Evolutionary conservation across 2,113 vertebrate genomes (phyloP).

Genomic region (Sphyrna mokarran): DNA sequence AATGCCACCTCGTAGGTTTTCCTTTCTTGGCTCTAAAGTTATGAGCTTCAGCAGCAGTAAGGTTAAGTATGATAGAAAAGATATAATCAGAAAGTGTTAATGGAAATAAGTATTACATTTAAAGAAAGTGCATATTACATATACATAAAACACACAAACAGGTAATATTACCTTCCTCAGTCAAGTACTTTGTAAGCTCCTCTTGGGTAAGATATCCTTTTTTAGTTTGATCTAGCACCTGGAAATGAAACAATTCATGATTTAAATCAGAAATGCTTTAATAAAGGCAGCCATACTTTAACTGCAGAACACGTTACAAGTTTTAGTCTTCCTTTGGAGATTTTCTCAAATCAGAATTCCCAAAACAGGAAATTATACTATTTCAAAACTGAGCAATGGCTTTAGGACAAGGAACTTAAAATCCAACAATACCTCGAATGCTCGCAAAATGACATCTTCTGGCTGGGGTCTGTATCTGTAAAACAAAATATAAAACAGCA

Average conservation of each 20-base stretch:
- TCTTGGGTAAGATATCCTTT: conserved; percentile 73
- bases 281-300: background rate
- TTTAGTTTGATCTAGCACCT: conserved; percentile 80
- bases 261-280: conserved; percentile 12
- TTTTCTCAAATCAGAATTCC: background rate
- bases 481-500: conserved; percentile 39
- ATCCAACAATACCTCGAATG: conserved; percentile 74
- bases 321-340: background rate
- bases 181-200: conserved; percentile 73
- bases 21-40: background rate
- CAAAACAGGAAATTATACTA: background rate
- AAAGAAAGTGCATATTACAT: background rate
- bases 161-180: conserved; percentile 70
- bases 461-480: conserved; percentile 73
- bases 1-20: background rate
- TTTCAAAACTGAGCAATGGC: background rate
- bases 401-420: conserved; percentile 3
- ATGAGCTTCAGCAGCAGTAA: background rate
- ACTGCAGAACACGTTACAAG: background rate
- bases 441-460: conserved; percentile 74
- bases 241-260: conserved; percentile 28
- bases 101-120: background rate
- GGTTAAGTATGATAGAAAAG: background rate
- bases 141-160: background rate
- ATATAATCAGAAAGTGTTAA: background rate